phyloP scores from a whole-genome alignment of 2,113 vertebrate genomes.

The Coregonus clupeaformis region DNA sequence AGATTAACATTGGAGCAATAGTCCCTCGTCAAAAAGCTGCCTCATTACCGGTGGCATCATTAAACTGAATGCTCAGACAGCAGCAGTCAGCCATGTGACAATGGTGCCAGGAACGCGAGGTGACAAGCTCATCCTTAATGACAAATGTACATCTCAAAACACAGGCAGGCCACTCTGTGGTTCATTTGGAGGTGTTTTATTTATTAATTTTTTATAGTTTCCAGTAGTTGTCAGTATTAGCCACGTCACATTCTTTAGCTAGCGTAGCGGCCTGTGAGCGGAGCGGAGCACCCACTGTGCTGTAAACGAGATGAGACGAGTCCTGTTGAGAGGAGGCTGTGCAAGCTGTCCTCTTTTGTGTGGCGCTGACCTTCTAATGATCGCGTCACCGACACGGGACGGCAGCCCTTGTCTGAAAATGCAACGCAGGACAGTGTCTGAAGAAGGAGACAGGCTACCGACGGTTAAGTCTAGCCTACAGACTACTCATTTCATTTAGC shows the following conservation, averaged over 20 bases:
- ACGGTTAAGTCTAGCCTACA: not conserved
- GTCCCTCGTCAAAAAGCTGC: conserved; percentile 41
- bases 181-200: conserved; percentile 40
- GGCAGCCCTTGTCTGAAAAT: conserved; percentile 50
- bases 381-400: conserved; percentile 45
- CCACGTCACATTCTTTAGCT: conserved; percentile 43
- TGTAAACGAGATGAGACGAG: conserved; percentile 70
- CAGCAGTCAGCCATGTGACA: conserved; percentile 45
- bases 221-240: conserved; percentile 37
- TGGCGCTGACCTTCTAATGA: conserved; percentile 70
- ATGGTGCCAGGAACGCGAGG: conserved; percentile 40
- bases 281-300: conserved; percentile 49
- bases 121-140: conserved; percentile 35
- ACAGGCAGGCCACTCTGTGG: conserved; percentile 9
- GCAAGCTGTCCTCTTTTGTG: conserved; percentile 51
- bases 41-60: conserved; percentile 62
- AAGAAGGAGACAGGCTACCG: conserved; percentile 39
- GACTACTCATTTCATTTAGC: conserved; percentile 51
- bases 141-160: conserved; percentile 57
- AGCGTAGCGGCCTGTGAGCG: conserved; percentile 48
- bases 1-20: conserved; percentile 29
- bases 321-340: conserved; percentile 63
- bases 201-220: conserved; percentile 48
- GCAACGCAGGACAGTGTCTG: conserved; percentile 45
- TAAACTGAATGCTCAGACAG: conserved; percentile 49